A percentile compares a stretch with the other conserved stretches of the same genome.
Evolutionary conservation across 2,797 vertebrate species (phyloP).

Genomic region (Oreonectes daqikongensis): DNA sequence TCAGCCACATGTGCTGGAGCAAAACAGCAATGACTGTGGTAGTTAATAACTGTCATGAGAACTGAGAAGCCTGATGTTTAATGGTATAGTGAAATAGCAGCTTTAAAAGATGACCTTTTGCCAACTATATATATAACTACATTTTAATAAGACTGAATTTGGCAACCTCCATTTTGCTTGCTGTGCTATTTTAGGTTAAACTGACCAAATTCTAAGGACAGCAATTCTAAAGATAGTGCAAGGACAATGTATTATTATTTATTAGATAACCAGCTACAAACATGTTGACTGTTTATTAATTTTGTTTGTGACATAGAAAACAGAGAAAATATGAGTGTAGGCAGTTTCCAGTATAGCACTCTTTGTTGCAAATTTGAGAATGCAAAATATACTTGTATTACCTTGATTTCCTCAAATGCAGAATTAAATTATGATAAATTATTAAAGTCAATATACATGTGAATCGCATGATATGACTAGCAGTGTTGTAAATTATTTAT

Average conservation of each 20-base stretch:
- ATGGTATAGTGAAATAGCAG: not conserved
- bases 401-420: no score
- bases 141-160: not conserved
- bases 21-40: not conserved
- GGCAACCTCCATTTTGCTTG: not conserved
- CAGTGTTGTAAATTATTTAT: not conserved
- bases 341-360: not conserved
- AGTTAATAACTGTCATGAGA: slow-evolving; percentile 1
- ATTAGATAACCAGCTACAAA: not conserved
- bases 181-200: not conserved
- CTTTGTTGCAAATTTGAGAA: no score
- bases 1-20: slow-evolving; percentile 17
- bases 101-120: slow-evolving; percentile 6
- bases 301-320: not conserved
- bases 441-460: not conserved
- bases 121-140: not conserved
- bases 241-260: not conserved
- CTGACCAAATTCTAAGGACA: not conserved
- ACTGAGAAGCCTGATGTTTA: not conserved
- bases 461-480: not conserved
- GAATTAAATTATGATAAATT: not conserved
- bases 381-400: no score
- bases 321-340: not conserved
- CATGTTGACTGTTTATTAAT: no score
- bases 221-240: not conserved